Evolutionary conservation across 2,888 invertebrate species (phyloP), one percentile per base, ranked within the genome.

Genomic region (Drosophila siamana): DNA sequence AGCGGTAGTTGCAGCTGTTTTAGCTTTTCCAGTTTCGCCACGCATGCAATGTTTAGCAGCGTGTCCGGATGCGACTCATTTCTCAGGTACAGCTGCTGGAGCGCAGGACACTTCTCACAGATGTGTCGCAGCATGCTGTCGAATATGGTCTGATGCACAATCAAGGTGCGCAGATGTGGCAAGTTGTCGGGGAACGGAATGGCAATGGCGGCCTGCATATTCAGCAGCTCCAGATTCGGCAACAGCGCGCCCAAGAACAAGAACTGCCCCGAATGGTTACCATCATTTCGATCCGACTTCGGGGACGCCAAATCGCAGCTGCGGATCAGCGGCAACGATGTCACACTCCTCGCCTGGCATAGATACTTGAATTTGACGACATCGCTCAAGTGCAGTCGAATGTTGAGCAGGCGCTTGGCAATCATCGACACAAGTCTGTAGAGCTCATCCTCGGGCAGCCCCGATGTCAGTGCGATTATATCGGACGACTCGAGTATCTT

Each of bases 1-100:
- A 81, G 48, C 0, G 81, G 85, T 46, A 81, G 9, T 7, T 51
- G 40, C 15, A 79, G 15, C 5, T 47, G 40, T 13, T n/a, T 47
- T 24, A 81, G 8, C 11, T 44, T 26, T 4, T 1, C 22, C 24
- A 79, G 70, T n/a, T 52, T 50, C 1, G 8, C 13, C 2, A 80
- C 46, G 4, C 52, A 40, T 1, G 7, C 13, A 0, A 66, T 16
- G 3, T 82, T 55, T 26, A 80, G 24, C 2, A 7, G 0, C 2
- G 6, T 15, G 4, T 11, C 15, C 13, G 30, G 28, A 1, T n/a
- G 0, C 1, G 19, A 6, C 4, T 70, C 64, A 8, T 67, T 50
- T 0, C 44, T 47, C 22, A 70, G 28, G 3, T 30, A 40, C 11
- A 81, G 36, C 0, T 52, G 22, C 47, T 62, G 38, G 8, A 64